Evolutionary conservation across 2,113 vertebrate genomes (phyloP), one percentile per base, ranked within the genome.

Genomic region (Willisornis vidua): DNA sequence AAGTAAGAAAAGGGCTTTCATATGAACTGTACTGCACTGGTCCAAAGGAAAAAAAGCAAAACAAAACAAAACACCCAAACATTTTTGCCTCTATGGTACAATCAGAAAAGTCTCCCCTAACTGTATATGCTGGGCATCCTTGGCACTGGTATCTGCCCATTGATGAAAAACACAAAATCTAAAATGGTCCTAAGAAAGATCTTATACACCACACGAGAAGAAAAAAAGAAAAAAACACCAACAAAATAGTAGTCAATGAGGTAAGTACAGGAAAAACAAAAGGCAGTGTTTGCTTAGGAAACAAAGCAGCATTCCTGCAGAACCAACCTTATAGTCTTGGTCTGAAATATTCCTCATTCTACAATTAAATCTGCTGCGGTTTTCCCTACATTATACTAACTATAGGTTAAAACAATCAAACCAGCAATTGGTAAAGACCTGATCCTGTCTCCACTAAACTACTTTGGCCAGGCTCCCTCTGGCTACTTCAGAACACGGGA

Each of bases 151-250:
- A 90, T 23, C 52, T 31, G 58, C 23, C 78, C 33, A 58, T 77
- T 43, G 24, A 1, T 49, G 51, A 67, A 89, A 93, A 87, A 10
- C 37, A 72, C 26, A n/a, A 14, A 43, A 85, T 59, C 14, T 51
- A 39, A 77, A 83, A 57, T 5, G 5, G 7, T 71, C 37, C 33
- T 51, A 41, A 73, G 24, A 46, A 83, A 80, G 4, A 2, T 26
- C 31, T 37, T 19, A 10, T 0, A 49, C 5, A 46, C 35, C 4
- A 1, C 66, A 51, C 0, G 0, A 62, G 37, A 46, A 85, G 14
- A 41, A 13, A 41, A 41, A 41, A 41, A 46, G 83, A 41, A 41
- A 13, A 41, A 41, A 41, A 41, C 41, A 41, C 41, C 41, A 43
- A 14, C 12, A 52, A 91, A 86, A 67, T 14, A 68, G 28, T 16